phyloP scores from a whole-genome alignment of 2,888 invertebrate genomes.

The Hydropsyche betteni region DNA sequence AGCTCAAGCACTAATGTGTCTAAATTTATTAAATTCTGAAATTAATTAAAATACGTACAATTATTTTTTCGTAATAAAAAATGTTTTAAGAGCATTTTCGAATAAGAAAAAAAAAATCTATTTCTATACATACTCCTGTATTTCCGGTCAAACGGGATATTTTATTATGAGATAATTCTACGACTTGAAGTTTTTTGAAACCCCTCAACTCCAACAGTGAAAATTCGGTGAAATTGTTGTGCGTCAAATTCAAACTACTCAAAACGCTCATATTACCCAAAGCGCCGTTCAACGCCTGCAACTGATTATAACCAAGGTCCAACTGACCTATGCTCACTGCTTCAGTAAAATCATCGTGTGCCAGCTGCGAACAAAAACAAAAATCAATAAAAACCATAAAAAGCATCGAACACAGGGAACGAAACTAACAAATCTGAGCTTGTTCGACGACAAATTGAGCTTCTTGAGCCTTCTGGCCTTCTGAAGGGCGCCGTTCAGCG shows the following conservation, averaged over 20 bases:
- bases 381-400: neutral
- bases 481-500: slow-evolving; percentile 76
- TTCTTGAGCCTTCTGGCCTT: slow-evolving; percentile 73
- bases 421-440: slow-evolving; percentile 73
- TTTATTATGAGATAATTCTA: slow-evolving; percentile 81
- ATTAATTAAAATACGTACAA: slow-evolving; percentile 50
- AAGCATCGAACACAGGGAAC: neutral
- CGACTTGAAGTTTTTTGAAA: slow-evolving; percentile 72
- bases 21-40: slow-evolving; percentile 79
- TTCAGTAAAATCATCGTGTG: slow-evolving; percentile 79
- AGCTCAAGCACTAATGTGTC: slow-evolving; percentile 78
- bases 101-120: neutral
- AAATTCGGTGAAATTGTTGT: slow-evolving; percentile 79
- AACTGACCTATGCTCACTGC: slow-evolving; percentile 75
- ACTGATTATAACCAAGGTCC: slow-evolving; percentile 76
- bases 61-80: slow-evolving; percentile 33
- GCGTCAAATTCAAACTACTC: slow-evolving; percentile 76
- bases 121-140: slow-evolving; percentile 66
- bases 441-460: slow-evolving; percentile 77
- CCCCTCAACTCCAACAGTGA: slow-evolving; percentile 83
- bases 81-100: slow-evolving; percentile 16
- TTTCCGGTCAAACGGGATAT: slow-evolving; percentile 74
- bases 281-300: slow-evolving; percentile 77
- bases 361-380: slow-evolving; percentile 63
- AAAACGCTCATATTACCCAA: slow-evolving; percentile 74